Evolutionary conservation across 2,888 invertebrate species (phyloP).

Genomic region (Lathronympha strigana): DNA sequence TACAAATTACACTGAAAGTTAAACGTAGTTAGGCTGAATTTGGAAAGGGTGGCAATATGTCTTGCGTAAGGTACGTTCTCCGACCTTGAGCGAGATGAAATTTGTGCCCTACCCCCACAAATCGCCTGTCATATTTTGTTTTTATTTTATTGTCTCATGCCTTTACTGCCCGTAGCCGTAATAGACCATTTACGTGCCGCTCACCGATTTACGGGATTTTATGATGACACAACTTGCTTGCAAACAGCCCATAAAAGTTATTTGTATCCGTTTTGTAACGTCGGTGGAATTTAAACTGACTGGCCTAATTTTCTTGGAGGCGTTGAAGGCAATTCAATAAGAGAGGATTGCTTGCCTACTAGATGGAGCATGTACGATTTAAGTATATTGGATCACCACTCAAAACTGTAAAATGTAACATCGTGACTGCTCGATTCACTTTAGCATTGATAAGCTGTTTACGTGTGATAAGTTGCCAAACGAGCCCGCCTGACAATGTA

Average conservation of each 20-base stretch:
- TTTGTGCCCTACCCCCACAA: neutral
- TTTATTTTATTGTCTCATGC: constrained; percentile 64
- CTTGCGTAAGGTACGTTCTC: neutral
- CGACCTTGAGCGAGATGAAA: neutral
- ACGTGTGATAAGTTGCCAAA: no score
- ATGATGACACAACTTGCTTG: constrained; percentile 75
- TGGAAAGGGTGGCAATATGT: no score
- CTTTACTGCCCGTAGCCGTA: constrained; percentile 56
- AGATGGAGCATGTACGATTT: neutral
- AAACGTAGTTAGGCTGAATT: no score
- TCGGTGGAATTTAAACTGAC: constrained; percentile 39
- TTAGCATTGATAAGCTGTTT: no score
- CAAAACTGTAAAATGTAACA: no score
- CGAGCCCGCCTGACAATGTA: no score
- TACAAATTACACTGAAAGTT: no score
- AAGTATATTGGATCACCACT: no score
- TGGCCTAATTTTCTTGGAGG: constrained; percentile 33
- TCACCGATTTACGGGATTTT: constrained; percentile 71
- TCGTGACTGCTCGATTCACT: neutral
- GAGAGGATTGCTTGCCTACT: neutral
- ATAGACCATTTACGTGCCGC: constrained; percentile 70
- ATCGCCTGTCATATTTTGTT: constrained; percentile 46
- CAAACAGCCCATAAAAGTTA: constrained; percentile 78
- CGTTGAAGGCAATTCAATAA: constrained; percentile 15
- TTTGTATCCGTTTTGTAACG: constrained; percentile 67